These are phyloP conservation scores for Passer domesticus DNA, from an alignment of 2,113 vertebrate species.

Conservation along the genomic window DNA sequence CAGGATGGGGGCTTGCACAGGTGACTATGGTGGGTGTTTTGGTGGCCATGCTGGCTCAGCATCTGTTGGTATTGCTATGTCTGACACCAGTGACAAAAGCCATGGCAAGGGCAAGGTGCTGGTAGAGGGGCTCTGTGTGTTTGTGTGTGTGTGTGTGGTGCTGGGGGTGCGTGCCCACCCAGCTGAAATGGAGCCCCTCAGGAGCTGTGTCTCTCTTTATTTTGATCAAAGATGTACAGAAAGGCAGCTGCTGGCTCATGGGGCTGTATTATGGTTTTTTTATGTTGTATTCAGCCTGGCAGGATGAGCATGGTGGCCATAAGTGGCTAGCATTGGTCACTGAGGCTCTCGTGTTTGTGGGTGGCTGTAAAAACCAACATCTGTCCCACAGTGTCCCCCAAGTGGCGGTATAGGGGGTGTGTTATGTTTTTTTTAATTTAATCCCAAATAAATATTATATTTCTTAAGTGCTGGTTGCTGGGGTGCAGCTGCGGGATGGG, in stretches of 20 bases:
- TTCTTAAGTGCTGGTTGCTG: slow-evolving; percentile 55
- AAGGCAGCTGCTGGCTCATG: not conserved
- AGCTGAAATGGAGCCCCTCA: accelerated
- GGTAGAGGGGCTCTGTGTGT: not conserved
- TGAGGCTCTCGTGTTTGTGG: not conserved
- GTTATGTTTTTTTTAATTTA: slow-evolving; percentile 62
- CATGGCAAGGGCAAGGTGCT: not conserved
- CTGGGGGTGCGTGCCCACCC: not conserved
- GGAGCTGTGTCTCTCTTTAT: not conserved
- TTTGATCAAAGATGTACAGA: not conserved
- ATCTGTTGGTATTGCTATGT: not conserved
- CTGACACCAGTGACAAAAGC: not conserved
- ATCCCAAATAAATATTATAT: slow-evolving; percentile 78
- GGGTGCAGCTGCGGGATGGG: not conserved
- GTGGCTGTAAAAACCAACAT: not conserved
- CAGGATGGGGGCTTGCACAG: not conserved
- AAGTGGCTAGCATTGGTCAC: not conserved
- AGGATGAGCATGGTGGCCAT: not conserved
- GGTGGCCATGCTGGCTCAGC: accelerated
- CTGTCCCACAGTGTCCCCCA: slow-evolving; percentile 26
- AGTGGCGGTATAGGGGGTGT: not conserved
- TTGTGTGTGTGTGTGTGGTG: not conserved
- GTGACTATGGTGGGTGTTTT: not conserved
- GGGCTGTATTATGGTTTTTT: slow-evolving; percentile 28
- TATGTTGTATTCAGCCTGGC: not conserved